Conservation (phyloP, 1,140 invertebrate genomes). For the Drosophila chauvacae region DNA sequence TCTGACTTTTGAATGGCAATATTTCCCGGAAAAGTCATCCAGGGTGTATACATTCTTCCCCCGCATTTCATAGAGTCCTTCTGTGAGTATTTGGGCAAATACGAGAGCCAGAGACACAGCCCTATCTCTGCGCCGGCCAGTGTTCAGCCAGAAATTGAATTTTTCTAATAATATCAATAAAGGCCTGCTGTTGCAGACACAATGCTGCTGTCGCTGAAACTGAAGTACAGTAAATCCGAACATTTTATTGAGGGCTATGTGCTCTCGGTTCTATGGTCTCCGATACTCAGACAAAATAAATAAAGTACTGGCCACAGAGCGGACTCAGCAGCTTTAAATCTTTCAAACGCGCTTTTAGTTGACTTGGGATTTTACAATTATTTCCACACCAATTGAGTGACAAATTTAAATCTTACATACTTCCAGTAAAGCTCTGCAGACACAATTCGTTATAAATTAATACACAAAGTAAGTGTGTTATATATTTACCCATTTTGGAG, state of each 20-base stretch:
- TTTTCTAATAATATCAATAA: slow-evolving; percentile 19
- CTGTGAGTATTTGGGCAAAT: slow-evolving; percentile 15
- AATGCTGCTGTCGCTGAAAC: slow-evolving; percentile 6
- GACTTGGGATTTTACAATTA: not conserved
- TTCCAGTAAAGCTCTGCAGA: not conserved
- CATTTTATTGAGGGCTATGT: slow-evolving; percentile 1
- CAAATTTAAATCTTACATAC: slow-evolving; percentile 6
- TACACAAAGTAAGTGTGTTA: not conserved
- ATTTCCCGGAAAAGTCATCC: slow-evolving; percentile 10
- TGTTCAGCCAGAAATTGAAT: slow-evolving; percentile 20
- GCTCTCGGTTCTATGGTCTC: not conserved
- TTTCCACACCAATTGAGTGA: slow-evolving; percentile 11
- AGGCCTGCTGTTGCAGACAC: slow-evolving; percentile 6
- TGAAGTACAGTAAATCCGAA: slow-evolving; percentile 7
- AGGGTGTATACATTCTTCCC: not conserved
- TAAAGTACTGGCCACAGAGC: not conserved
- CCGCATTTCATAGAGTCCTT: not conserved
- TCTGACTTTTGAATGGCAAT: slow-evolving; percentile 45
- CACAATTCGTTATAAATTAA: slow-evolving; percentile 6
- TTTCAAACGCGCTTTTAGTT: not conserved
- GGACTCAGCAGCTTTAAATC: not conserved
- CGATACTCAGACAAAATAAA: slow-evolving; percentile 7
- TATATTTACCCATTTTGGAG: not conserved
- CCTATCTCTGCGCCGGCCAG: not conserved
- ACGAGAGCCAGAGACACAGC: not conserved